Evolutionary conservation across 2,797 vertebrate genomes (phyloP).

Genomic region (Remorina albescens): DNA sequence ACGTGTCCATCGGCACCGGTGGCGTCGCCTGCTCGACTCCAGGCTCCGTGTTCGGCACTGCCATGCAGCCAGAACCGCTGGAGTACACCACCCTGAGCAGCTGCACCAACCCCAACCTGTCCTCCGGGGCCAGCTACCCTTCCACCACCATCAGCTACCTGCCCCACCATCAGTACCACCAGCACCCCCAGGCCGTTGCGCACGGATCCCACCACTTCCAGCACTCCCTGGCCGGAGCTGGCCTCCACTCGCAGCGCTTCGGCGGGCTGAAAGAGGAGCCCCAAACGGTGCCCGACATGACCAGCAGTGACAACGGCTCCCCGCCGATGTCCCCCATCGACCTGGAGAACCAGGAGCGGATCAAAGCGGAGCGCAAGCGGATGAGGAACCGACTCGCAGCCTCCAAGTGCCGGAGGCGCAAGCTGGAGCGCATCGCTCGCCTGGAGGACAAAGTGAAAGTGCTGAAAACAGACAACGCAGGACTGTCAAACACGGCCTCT

Average conservation of each 20-base stretch:
- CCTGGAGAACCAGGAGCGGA: slow-evolving; percentile 92
- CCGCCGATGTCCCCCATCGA: slow-evolving; percentile 93
- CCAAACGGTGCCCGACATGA: slow-evolving; percentile 92
- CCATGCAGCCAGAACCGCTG: slow-evolving; percentile 85
- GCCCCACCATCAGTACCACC: slow-evolving; percentile 87
- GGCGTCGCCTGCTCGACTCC: slow-evolving; percentile 78
- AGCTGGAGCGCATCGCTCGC: slow-evolving; percentile 94
- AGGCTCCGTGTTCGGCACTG: slow-evolving; percentile 82
- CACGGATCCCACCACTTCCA: slow-evolving; percentile 83
- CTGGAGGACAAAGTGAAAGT: slow-evolving; percentile 94
- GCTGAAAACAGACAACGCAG: slow-evolving; percentile 92
- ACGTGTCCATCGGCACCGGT: slow-evolving; percentile 89
- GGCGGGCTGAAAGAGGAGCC: slow-evolving; percentile 92
- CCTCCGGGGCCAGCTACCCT: slow-evolving; percentile 84
- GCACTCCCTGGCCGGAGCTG: slow-evolving; percentile 74
- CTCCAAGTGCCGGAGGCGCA: slow-evolving; percentile 93
- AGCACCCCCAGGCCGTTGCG: slow-evolving; percentile 76
- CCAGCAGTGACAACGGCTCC: slow-evolving; percentile 86
- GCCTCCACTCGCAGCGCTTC: slow-evolving; percentile 79
- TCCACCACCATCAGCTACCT: slow-evolving; percentile 94
- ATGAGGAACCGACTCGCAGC: slow-evolving; percentile 93
- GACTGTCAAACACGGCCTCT: slow-evolving; percentile 90
- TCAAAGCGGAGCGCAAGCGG: slow-evolving; percentile 93
- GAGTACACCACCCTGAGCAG: slow-evolving; percentile 92
- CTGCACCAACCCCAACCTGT: slow-evolving; percentile 86